Base-by-base conservation (phyloP, 2,888 invertebrate genomes). In the Crioceris asparagi region DNA sequence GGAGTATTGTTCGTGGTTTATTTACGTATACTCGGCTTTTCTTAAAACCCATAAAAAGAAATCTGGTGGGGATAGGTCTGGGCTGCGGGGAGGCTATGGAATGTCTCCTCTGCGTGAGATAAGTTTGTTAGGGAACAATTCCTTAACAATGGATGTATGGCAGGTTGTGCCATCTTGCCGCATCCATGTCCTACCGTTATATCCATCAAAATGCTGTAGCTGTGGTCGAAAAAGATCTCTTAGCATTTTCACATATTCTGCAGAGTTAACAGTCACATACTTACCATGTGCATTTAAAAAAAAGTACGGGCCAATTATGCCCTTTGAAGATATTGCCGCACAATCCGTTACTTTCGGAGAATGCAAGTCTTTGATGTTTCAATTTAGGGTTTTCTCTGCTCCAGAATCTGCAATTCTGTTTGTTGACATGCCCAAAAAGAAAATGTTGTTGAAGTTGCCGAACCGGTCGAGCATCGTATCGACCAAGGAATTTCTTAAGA, bases 41-140 rank as follows among this genome's bases (percentile, higher is more conserved):
- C 12, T 14, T 12, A 27, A 11, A 25, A 6, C 12, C 12, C 11
- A 12, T 86, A 27, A 11, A 26, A 8, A 26, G 12, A 26, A 12
- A 26, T 26, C 26, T 11, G 26, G 11, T 26, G 26, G 26, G 4
- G 26, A 11, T 5, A 26, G 3, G 8, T 26, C 26, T 3, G 26
- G 26, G 26, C 26, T 26, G 26, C 26, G 18, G 7, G 17, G 17
- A 32, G 17, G 17, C 16, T 4, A 32, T 7, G 32, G 17, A 32
- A 32, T 32, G 17, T 32, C 32, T 17, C 18, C 17, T 32, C 32
- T 32, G 17, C 3, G 18, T 12, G 18, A 32, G 18, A 17, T 7
- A n/a, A 32, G 27, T 33, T 33, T 33, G 7, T 17, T 23, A n/a
- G 33, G 21, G 11, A 33, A 4, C 4, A 31, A 7, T 17, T 31